Evolutionary conservation across 2,888 invertebrate species (phyloP).

Genomic region (Pandemis cinnamomeana): DNA sequence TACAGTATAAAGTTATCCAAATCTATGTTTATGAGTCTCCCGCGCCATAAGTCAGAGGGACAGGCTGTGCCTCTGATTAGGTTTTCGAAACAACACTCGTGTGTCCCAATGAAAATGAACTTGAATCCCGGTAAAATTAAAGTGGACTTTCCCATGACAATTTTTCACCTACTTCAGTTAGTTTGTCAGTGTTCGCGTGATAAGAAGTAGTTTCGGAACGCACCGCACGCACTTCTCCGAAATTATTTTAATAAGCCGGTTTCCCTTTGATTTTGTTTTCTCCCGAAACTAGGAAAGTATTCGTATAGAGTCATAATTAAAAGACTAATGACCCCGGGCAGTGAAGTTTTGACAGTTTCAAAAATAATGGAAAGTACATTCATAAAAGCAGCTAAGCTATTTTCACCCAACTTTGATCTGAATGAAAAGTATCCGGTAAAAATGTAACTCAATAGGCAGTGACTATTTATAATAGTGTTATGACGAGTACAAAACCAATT

Average conservation of each 20-base stretch:
- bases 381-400: not conserved
- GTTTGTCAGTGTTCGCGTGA: slow-evolving; percentile 68
- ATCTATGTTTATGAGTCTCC: slow-evolving; percentile 69
- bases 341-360: slow-evolving; percentile 6
- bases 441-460: too few relatives aligned
- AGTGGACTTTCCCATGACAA: slow-evolving; percentile 47
- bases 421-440: too few relatives aligned
- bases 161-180: slow-evolving; percentile 52
- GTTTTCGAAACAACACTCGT: slow-evolving; percentile 52
- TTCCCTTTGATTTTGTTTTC: slow-evolving; percentile 71
- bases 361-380: slow-evolving; percentile 1
- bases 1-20: slow-evolving; percentile 57
- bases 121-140: slow-evolving; percentile 47
- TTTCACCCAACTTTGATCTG: too few relatives aligned
- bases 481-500: too few relatives aligned
- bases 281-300: slow-evolving; percentile 45
- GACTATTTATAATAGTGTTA: too few relatives aligned
- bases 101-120: slow-evolving; percentile 36
- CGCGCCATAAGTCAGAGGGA: slow-evolving; percentile 68
- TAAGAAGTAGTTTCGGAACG: slow-evolving; percentile 67
- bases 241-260: slow-evolving; percentile 83
- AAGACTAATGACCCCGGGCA: slow-evolving; percentile 26
- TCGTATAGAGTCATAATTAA: slow-evolving; percentile 30
- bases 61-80: slow-evolving; percentile 75
- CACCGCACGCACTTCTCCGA: slow-evolving; percentile 78